Conservation (phyloP, 2,888 invertebrate species). For the Drosophila ezoana region DNA sequence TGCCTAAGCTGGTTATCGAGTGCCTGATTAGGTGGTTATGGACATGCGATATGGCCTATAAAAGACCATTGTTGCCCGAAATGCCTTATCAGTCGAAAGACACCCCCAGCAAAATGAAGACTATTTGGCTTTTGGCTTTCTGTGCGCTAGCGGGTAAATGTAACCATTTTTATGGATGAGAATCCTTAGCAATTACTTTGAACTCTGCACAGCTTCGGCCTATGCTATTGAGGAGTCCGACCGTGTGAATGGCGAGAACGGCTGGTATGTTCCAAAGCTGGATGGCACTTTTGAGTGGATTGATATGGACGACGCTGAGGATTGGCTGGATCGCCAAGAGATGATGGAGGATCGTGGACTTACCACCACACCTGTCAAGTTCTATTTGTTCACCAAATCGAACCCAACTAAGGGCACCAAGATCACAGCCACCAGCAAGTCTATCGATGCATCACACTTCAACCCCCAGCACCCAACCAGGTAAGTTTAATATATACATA, state of each 20-base stretch:
- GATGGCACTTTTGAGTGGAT: conserved; percentile 69
- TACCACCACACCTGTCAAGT: conserved; percentile 55
- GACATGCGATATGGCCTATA: conserved; percentile 39
- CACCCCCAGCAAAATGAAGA: conserved; percentile 46
- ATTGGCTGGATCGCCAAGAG: conserved; percentile 47
- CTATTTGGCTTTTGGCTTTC: conserved; percentile 50
- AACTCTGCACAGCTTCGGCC: conserved; percentile 34
- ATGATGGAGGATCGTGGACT: conserved; percentile 40
- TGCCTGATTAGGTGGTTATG: conserved; percentile 25
- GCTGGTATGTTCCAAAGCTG: conserved; percentile 69
- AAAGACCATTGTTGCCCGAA: conserved; percentile 30
- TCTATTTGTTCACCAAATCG: conserved; percentile 71
- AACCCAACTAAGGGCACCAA: conserved; percentile 66
- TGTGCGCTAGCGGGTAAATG: conserved; percentile 45
- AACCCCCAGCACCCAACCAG: conserved; percentile 61
- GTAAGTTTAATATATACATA: conserved; percentile 14
- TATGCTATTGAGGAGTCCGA: conserved; percentile 55
- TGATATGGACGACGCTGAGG: conserved; percentile 61
- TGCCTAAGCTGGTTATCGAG: conserved; percentile 10
- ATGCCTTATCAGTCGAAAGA: conserved; percentile 27
- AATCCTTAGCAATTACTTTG: background rate
- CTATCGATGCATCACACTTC: conserved; percentile 61
- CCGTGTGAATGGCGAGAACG: conserved; percentile 72
- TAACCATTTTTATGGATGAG: background rate
- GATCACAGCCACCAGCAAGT: conserved; percentile 52